Percentiles rank a stretch among this genome's conserved stretches.
These are phyloP conservation scores for Dicentrarchus labrax DNA, from an alignment of 2,113 vertebrate genomes.

Conservation along the genomic window DNA sequence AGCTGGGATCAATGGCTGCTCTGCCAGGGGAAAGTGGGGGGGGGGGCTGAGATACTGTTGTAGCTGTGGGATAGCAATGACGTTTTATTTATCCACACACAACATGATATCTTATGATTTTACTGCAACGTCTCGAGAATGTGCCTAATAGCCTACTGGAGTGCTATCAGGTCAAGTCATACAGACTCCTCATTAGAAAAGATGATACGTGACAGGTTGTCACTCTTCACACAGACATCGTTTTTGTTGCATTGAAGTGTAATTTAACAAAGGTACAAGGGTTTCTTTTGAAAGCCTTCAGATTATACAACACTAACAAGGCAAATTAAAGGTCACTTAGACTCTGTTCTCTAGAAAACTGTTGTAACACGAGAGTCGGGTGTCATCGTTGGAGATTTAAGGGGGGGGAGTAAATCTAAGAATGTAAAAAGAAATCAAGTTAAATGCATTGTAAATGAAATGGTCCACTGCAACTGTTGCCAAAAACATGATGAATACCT, in stretches of 20 bases:
- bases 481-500: too few species aligned
- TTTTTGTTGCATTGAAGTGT: neutral
- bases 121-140: neutral
- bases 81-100: neutral
- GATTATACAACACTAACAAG: neutral
- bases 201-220: too few species aligned
- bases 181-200: neutral
- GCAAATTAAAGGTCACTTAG: conserved; percentile 21
- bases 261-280: neutral
- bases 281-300: conserved; percentile 3
- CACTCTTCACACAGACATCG: neutral
- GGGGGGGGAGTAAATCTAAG: too few species aligned
- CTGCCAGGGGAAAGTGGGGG: neutral
- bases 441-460: too few species aligned
- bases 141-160: neutral
- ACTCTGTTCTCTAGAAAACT: neutral
- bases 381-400: neutral
- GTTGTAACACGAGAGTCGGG: neutral
- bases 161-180: neutral
- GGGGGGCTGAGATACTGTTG: neutral
- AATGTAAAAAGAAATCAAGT: too few species aligned
- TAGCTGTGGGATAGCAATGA: neutral
- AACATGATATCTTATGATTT: neutral
- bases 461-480: too few species aligned
- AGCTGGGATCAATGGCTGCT: conserved; percentile 44